Percentiles rank a stretch among this genome's conserved stretches.
Conservation (phyloP, 2,888 invertebrate species). For the Sphinx pinastri region DNA sequence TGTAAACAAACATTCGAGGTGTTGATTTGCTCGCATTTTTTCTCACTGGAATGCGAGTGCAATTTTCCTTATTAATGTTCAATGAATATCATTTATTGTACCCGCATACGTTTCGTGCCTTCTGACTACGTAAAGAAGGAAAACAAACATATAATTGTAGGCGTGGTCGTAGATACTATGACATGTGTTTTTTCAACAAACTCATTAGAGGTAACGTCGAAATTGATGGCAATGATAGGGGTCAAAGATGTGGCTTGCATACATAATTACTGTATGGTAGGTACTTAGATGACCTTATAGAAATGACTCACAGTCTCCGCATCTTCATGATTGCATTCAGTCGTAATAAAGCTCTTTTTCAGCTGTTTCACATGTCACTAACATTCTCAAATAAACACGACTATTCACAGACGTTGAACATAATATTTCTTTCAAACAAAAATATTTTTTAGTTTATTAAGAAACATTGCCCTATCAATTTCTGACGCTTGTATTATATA, state of each 20-base stretch:
- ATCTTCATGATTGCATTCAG: background rate
- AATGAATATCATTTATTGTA: constrained; percentile 3
- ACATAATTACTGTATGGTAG: constrained; percentile 1
- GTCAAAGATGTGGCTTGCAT: constrained; percentile 9
- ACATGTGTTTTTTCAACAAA: constrained; percentile 12
- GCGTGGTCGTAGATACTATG: background rate
- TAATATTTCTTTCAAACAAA: too few relatives aligned
- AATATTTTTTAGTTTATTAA: too few relatives aligned
- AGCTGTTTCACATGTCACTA: background rate
- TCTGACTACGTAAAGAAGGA: constrained; percentile 6
- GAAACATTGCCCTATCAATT: background rate
- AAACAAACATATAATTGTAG: constrained; percentile 8
- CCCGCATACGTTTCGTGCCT: background rate
- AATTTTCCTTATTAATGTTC: constrained; percentile 17
- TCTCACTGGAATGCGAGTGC: background rate
- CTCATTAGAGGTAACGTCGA: background rate
- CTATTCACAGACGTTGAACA: too few relatives aligned
- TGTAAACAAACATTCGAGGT: constrained; percentile 1
- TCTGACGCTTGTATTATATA: too few relatives aligned
- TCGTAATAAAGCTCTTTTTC: background rate
- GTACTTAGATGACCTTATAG: background rate
- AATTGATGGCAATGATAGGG: background rate
- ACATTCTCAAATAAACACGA: background rate
- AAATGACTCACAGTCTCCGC: background rate
- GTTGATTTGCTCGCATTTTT: constrained; percentile 3